Evolutionary conservation across 2,113 vertebrate genomes (phyloP), one percentile per base, ranked within the genome.

Genomic region (Heliornis fulica): DNA sequence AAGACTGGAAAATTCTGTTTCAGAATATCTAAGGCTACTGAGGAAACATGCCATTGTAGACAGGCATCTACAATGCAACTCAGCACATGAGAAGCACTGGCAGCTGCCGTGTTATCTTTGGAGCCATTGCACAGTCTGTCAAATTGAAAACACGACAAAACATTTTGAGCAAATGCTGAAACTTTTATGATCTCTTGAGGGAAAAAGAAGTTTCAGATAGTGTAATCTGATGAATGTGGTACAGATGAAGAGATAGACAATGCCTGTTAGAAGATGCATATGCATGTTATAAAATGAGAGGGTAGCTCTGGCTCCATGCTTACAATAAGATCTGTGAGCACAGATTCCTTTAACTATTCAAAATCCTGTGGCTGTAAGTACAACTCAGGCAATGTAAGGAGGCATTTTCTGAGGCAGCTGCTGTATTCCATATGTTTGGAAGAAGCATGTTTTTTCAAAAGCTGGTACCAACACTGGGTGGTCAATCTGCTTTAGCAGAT

Each of bases 151-250:
- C 93, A 94, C 6, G 38, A 78, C 94, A 87, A 89, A 96, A 96
- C 80, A 79, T 65, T 87, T 92, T 29, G 83, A 97, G 88, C 65
- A 64, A 93, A 96, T 18, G 76, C 85, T 94, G 96, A 96, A 96
- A 93, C 86, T 92, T 97, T 97, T 96, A 97, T 48, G 93, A 95
- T 95, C 90, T 96, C 92, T 96, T 92, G 83, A 43, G 82, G 43
- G 76, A 8, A 50, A 87, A 59, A 86, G 79, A 66, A 92, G 92
- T 75, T 92, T 89, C 90, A 92, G 95, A 96, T 94, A 93, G 23
- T 32, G 90, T 92, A 95, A 97, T 93, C 93, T 89, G 96, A 93
- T 93, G 90, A 96, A 83, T 82, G 90, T 38, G 92, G 93, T 93
- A 64, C 86, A 95, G 96, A 97, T 95, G 92, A 84, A 84, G 88